Conservation (phyloP, 2,113 vertebrate genomes). For the Ochotona curzoniae region DNA sequence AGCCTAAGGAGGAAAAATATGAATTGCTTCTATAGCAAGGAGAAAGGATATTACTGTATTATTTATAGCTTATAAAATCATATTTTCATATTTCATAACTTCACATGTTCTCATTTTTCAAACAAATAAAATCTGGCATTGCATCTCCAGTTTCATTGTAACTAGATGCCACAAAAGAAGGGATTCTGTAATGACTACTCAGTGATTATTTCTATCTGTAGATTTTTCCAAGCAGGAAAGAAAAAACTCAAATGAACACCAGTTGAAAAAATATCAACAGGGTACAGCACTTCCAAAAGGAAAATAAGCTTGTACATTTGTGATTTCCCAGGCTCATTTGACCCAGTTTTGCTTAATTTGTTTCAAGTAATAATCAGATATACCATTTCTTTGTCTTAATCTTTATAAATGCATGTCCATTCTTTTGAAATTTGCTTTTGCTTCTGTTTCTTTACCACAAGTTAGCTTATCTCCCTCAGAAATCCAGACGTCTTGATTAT, state of each 20-base stretch:
- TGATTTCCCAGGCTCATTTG: background rate
- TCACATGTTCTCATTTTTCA: constrained; percentile 72
- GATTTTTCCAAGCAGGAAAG: constrained; percentile 37
- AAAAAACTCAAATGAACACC: constrained; percentile 34
- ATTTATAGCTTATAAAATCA: constrained; percentile 65
- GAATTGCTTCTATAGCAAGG: constrained; percentile 64
- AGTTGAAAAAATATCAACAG: background rate
- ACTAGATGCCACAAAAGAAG: constrained; percentile 28
- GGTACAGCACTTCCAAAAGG: background rate
- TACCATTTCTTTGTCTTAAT: background rate
- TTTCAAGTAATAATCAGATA: background rate
- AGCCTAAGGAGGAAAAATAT: constrained; percentile 53
- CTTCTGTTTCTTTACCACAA: constrained; percentile 8
- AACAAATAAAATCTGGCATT: constrained; percentile 56
- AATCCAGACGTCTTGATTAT: constrained; percentile 1
- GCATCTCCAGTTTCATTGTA: constrained; percentile 46
- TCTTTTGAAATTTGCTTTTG: constrained; percentile 48
- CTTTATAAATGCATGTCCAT: background rate
- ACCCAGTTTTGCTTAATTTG: constrained; percentile 46
- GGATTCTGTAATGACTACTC: constrained; percentile 51
- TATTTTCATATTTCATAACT: constrained; percentile 70
- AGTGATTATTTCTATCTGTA: constrained; percentile 53
- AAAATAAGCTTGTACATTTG: background rate
- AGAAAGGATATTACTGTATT: constrained; percentile 55
- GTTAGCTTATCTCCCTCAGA: constrained; percentile 28